Conservation (phyloP, 2,113 vertebrate genomes). For the Tragelaphus scriptus region DNA sequence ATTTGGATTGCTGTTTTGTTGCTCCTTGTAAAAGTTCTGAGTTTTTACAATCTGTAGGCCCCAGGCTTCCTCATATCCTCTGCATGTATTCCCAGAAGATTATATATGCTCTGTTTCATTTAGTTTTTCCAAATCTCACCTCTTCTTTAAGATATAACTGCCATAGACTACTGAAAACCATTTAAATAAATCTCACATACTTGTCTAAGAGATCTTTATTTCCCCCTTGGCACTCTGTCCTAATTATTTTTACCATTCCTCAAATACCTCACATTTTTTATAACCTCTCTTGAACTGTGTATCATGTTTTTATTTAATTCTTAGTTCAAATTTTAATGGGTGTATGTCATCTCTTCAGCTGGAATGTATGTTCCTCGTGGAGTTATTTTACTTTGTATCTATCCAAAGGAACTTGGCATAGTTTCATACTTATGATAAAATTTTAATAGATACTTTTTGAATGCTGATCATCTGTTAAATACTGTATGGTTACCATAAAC, state of each 20-base stretch:
- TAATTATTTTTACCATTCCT: not conserved
- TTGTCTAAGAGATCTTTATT: not conserved
- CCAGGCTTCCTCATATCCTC: not conserved
- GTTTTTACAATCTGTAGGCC: not conserved
- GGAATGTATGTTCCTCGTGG: not conserved
- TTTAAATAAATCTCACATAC: not conserved
- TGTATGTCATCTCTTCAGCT: not conserved
- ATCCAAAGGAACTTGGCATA: not conserved
- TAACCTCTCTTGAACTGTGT: not conserved
- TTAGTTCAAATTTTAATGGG: not conserved
- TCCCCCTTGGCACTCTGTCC: not conserved
- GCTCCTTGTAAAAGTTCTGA: accelerated
- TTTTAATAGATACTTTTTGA: not conserved
- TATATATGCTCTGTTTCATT: not conserved
- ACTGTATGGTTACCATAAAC: not conserved
- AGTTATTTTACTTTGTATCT: not conserved
- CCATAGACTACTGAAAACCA: not conserved
- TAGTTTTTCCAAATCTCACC: not conserved
- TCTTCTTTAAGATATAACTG: not conserved
- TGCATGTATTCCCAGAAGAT: not conserved
- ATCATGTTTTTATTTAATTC: not conserved
- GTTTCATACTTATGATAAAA: not conserved
- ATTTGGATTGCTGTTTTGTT: not conserved
- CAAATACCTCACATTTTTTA: not conserved
- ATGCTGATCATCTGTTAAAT: slow-evolving; percentile 18